Evolutionary conservation across 2,888 invertebrate species (phyloP), one percentile per base, ranked within the genome.

Genomic region (Bombylius discolor): DNA sequence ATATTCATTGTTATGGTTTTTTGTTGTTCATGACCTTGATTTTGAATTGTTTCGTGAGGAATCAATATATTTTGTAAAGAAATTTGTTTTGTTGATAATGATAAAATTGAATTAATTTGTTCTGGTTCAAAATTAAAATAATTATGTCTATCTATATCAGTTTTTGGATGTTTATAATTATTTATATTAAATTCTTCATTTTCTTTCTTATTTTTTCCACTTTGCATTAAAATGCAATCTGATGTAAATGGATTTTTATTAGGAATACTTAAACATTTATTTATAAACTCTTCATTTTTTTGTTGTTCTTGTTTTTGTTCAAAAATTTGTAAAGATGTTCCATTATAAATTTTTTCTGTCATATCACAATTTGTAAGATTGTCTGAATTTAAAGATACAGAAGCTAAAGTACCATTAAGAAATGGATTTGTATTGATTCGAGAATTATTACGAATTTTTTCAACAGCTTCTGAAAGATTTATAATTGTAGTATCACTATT

Each of bases 351-450:
- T 36, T 36, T 5, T 36, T 36, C 34, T 13, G 34, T 36, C 34
- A 36, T 49, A 49, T 46, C 49, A 51, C 52, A 50, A 48, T 49
- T 49, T 39, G 34, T 31, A 8, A 44, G 53, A 52, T 55, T 58
- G 55, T 62, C 59, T 55, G 48, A 34, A 39, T 54, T 45, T 52
- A 60, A 56, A 8, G 58, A 34, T 46, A 60, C 46, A 33, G 56
- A 52, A 45, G 51, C 52, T 4, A 61, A 14, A 9, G 58, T 55
- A 44, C 64, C 63, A 57, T 64, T 63, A 9, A 64, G 52, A 56
- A 64, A 64, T 31, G 64, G 64, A 58, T 64, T 64, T 51, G 64
- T 64, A 51, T 60, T 61, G 42, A 58, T 50, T 46, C 59, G 56
- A 32, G 58, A 50, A 12, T 57, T 56, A 47, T 62, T 61, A 9